Evolutionary conservation across 2,797 vertebrate genomes (phyloP).

Genomic region (Centropyge bicolor): DNA sequence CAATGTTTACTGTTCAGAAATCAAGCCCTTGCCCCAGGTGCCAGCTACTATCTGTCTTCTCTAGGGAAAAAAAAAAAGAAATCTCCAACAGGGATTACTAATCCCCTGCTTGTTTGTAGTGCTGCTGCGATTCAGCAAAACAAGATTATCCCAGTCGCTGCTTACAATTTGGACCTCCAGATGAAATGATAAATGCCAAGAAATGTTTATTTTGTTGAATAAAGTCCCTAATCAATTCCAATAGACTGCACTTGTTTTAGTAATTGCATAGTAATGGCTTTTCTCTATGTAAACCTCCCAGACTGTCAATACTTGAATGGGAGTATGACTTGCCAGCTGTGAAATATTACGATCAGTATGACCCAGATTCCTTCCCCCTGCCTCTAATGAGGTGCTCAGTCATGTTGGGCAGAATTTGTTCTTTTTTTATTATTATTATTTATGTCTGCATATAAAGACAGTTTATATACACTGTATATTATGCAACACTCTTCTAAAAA

Average conservation of each 20-base stretch:
- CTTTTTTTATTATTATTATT: conserved; percentile 66
- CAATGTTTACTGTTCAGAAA: conserved; percentile 81
- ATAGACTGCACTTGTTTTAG: conserved; percentile 54
- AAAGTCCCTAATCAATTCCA: conserved; percentile 66
- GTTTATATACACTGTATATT: conserved; percentile 26
- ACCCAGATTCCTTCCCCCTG: conserved; percentile 72
- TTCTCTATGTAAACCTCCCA: conserved; percentile 61
- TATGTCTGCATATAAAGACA: conserved; percentile 47
- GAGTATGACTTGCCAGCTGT: conserved; percentile 60
- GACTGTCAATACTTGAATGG: conserved; percentile 67
- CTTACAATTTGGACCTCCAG: conserved; percentile 54
- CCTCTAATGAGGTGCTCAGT: conserved; percentile 73
- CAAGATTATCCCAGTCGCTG: conserved; percentile 67
- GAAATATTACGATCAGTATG: conserved; percentile 75
- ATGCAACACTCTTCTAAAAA: conserved; percentile 22
- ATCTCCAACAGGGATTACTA: conserved; percentile 65
- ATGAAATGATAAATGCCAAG: conserved; percentile 70
- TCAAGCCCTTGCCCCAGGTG: conserved; percentile 73
- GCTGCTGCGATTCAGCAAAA: conserved; percentile 69
- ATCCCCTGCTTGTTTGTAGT: conserved; percentile 71
- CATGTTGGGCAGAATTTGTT: conserved; percentile 56
- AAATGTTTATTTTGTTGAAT: conserved; percentile 71
- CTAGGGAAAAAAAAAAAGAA: conserved; percentile 32
- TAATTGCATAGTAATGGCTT: conserved; percentile 69
- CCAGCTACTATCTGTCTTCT: conserved; percentile 70